A percentile compares a stretch with the other conserved stretches of the same genome.
Conservation (phyloP, 1,140 invertebrate genomes). For the Saccostrea echinata region DNA sequence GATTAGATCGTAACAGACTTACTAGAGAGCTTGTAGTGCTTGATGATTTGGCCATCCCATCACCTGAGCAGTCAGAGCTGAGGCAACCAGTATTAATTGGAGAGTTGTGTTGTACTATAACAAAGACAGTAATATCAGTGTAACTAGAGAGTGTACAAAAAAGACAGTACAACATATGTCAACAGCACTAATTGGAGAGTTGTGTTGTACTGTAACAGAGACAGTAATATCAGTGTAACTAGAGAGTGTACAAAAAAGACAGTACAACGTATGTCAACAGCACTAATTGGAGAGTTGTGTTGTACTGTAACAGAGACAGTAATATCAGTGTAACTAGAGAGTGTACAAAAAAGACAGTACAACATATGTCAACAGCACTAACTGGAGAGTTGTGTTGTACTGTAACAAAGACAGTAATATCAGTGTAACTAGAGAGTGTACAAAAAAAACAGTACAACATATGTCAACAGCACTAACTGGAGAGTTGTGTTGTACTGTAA, state of each 20-base stretch:
- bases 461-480: too few species aligned
- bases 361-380: too few species aligned
- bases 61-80: not conserved
- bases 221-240: too few species aligned
- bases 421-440: too few species aligned
- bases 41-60: not conserved
- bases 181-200: not conserved
- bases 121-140: not conserved
- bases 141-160: too few species aligned
- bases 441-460: too few species aligned
- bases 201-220: slow-evolving; percentile 19
- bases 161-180: too few species aligned
- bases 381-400: slow-evolving; percentile 12
- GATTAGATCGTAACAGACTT: not conserved
- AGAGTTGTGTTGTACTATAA: slow-evolving; percentile 25
- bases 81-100: not conserved
- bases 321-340: too few species aligned
- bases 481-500: too few species aligned
- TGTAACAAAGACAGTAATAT: not conserved
- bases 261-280: too few species aligned
- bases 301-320: not conserved
- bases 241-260: too few species aligned
- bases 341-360: too few species aligned
- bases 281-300: not conserved
- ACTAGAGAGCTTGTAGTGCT: slow-evolving; percentile 1